Evolutionary conservation across 2,113 vertebrate species (phyloP), one percentile per base, ranked within the genome.

Genomic region (Zosterops hypoxanthus): DNA sequence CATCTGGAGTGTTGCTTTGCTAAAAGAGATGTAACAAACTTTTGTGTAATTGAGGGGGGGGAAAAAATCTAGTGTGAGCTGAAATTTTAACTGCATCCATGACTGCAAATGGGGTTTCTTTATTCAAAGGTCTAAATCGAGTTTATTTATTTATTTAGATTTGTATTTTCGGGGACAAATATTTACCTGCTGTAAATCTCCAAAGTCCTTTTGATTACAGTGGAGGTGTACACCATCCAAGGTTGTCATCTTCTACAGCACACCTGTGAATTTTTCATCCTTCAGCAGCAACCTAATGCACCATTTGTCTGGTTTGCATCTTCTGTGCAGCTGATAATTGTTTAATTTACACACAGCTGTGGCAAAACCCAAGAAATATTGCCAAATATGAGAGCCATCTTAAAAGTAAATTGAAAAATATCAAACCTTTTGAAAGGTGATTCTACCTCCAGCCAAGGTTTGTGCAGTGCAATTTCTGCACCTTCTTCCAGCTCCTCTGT

Each of bases 201-300:
- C 71, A 13, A 59, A 53, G 52, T 47, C 11, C 14, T 29, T 42
- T 71, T 61, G 15, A 26, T 44, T 47, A 57, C 59, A 42, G 3
- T 31, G 7, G 26, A 46, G 6, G 1, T 39, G 13, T 36, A 9
- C 3, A 0, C 9, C n/a, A 10, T 41, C 18, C 31, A 46, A 68
- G 31, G 18, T 22, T 49, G 14, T n/a, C 5, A 18, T 19, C 39
- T 79, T 78, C n/a, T 21, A 46, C 21, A 49, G 14, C 49, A 44
- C 7, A 11, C 47, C 39, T 55, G 28, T 34, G 36, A 80, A 83
- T 26, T 2, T 55, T n/a, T 22, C 6, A 3, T 44, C n/a, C 11
- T 92, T 28, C 56, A 77, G 22, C 25, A 90, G 50, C 59, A 72
- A 24, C 20, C 6, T 44, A 24, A 29, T 10, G n/a, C 15, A 13